Base-by-base conservation (phyloP, 2,113 vertebrate genomes). In the Baryphthengus martii region DNA sequence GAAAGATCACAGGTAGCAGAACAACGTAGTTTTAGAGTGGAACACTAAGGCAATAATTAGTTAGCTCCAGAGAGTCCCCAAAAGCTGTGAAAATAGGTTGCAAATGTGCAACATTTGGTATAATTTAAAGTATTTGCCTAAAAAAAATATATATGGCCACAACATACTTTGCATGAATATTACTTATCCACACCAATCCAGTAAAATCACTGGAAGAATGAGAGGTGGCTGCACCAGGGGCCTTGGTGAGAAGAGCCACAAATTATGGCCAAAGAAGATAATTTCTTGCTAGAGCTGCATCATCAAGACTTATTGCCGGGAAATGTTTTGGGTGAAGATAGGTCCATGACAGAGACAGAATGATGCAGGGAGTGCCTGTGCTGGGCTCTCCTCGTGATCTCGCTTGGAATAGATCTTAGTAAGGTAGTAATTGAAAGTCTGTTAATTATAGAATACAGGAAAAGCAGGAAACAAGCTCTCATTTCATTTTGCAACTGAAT, bases 401-500 rank as follows among this genome's bases (percentile, higher is more conserved):
- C 4, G 0, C 65, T 75, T 91, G 75, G 87, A 91, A 63, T 0
- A 80, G 37, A 74, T 4, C 63, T 95, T 68, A 33, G 93, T 40
- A 75, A 93, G 35, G 62, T 61, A 86, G 52, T 59, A 96, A 92
- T 37, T 81, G 72, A 70, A 90, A 90, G 19, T 80, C 56, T 84
- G 85, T 93, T 94, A 93, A 94, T 88, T 88, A 78, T 21, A 88
- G 72, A 92, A 92, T 6, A 53, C 47, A 86, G 83, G 47, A 90
- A 91, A 90, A 63, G 35, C 61, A 66, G 65, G 44, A 90, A 88
- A 77, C 86, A 86, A 95, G 73, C 79, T 96, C 83, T 90, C 88
- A 84, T 75, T 90, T 96, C 72, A 89, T 59, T 81, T 75, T 96
- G 80, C 88, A 68, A 89, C 56, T 62, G 68, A 94, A 90, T 86